Conservation (phyloP, 2,797 vertebrate genomes). For the Moxostoma hubbsi region DNA sequence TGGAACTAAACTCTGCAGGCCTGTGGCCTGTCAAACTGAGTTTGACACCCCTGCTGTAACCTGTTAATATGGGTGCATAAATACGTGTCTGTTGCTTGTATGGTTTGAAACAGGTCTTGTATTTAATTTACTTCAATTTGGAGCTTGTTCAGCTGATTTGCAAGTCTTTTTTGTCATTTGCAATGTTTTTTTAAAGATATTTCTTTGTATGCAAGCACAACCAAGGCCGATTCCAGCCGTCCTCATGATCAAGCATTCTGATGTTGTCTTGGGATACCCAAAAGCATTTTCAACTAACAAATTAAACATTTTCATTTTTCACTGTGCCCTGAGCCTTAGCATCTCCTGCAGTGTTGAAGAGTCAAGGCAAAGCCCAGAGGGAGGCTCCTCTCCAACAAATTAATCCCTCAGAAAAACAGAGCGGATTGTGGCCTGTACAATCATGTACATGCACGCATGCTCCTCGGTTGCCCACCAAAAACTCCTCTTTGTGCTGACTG, state of each 20-base stretch:
- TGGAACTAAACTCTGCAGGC: too few relatives aligned
- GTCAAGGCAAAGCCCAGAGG: conserved; percentile 84
- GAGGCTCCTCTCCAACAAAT: conserved; percentile 87
- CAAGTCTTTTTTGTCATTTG: not conserved
- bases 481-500: conserved; percentile 63
- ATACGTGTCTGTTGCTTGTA: not conserved
- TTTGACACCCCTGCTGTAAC: not conserved
- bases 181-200: not conserved
- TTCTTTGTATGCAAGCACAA: conserved; percentile 6
- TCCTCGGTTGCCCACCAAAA: conserved; percentile 63
- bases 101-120: not conserved
- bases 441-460: conserved; percentile 3
- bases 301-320: conserved; percentile 91
- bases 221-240: not conserved
- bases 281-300: conserved; percentile 86
- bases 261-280: conserved; percentile 75
- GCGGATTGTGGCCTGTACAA: conserved; percentile 79
- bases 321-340: conserved; percentile 82
- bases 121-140: not conserved
- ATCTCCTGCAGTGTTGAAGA: conserved; percentile 78
- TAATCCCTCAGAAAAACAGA: conserved; percentile 87
- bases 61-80: not conserved
- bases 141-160: not conserved
- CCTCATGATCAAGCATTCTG: conserved; percentile 26
- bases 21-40: too few relatives aligned